Conservation (phyloP, 2,797 vertebrate species). For the Helostoma temminkii region DNA sequence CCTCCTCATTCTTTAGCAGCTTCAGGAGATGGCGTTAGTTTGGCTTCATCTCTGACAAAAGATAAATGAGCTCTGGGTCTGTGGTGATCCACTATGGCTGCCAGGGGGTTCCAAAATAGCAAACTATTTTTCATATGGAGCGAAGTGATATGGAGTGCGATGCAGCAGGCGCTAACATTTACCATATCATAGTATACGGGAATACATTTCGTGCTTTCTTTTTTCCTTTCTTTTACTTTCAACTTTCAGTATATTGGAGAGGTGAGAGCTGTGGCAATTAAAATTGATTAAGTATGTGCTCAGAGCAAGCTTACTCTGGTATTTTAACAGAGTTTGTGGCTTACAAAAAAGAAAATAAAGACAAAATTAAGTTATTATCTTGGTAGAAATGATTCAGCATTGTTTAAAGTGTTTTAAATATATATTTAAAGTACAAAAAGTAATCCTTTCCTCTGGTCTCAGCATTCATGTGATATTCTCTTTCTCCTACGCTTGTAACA, state of each 20-base stretch:
- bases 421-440: slow-evolving; percentile 39
- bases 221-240: slow-evolving; percentile 80
- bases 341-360: slow-evolving; percentile 24
- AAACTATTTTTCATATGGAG: slow-evolving; percentile 99
- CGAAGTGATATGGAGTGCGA: slow-evolving; percentile 95
- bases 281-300: slow-evolving; percentile 57
- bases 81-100: slow-evolving; percentile 97
- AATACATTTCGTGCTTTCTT: slow-evolving; percentile 89
- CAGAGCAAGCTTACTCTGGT: slow-evolving; percentile 25
- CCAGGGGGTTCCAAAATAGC: slow-evolving; percentile 99
- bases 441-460: slow-evolving; percentile 53
- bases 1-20: slow-evolving; percentile 96
- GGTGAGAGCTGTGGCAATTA: slow-evolving; percentile 67
- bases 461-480: slow-evolving; percentile 55
- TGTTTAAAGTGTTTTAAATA: slow-evolving; percentile 43
- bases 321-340: slow-evolving; percentile 33
- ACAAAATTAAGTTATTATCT: slow-evolving; percentile 47
- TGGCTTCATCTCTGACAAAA: slow-evolving; percentile 99
- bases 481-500: slow-evolving; percentile 54
- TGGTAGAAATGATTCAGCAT: slow-evolving; percentile 56
- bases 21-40: slow-evolving; percentile 95
- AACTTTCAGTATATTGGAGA: slow-evolving; percentile 73
- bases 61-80: slow-evolving; percentile 99
- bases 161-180: slow-evolving; percentile 95
- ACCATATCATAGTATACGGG: slow-evolving; percentile 88